These are phyloP conservation scores for Stichopus chloronotus DNA, from an alignment of 35 echinoderm and acorn worm genomes.

Conservation along the genomic window DNA sequence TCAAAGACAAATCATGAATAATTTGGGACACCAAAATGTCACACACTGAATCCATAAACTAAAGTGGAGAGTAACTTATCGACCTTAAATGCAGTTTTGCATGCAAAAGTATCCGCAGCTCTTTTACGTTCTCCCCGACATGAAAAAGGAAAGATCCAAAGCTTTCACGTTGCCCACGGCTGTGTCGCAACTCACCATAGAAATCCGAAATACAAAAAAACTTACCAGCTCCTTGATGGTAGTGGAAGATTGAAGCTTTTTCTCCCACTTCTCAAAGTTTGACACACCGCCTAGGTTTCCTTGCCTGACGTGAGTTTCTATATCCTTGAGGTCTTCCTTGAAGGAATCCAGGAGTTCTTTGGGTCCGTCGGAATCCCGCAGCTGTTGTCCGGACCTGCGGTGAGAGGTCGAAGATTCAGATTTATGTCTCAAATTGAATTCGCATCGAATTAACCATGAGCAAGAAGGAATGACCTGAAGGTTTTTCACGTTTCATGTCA, in stretches of 20 bases:
- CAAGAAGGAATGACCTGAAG: no score
- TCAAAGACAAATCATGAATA: no score
- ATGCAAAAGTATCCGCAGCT: no score
- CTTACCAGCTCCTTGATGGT: slow-evolving; percentile 90
- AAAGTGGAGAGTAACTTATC: no score
- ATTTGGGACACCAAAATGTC: no score
- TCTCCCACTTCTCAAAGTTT: slow-evolving; percentile 88
- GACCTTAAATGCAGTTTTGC: no score
- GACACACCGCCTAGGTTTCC: slow-evolving; percentile 86
- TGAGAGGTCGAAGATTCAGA: background rate
- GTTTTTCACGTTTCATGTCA: no score
- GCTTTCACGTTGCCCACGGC: no score
- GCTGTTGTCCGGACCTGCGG: slow-evolving; percentile 68
- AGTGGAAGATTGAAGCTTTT: slow-evolving; percentile 58
- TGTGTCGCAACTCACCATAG: no score
- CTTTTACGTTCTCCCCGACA: no score
- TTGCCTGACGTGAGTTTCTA: slow-evolving; percentile 78
- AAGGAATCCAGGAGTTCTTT: slow-evolving; percentile 85
- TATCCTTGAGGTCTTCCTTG: slow-evolving; percentile 88
- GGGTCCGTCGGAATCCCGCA: slow-evolving; percentile 87
- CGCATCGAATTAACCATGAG: background rate
- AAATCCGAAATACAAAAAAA: background rate
- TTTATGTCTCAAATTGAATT: background rate
- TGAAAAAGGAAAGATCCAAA: no score
- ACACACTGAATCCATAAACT: no score